phyloP scores from a whole-genome alignment of 2,113 vertebrate genomes.

The Halcyon senegalensis region DNA sequence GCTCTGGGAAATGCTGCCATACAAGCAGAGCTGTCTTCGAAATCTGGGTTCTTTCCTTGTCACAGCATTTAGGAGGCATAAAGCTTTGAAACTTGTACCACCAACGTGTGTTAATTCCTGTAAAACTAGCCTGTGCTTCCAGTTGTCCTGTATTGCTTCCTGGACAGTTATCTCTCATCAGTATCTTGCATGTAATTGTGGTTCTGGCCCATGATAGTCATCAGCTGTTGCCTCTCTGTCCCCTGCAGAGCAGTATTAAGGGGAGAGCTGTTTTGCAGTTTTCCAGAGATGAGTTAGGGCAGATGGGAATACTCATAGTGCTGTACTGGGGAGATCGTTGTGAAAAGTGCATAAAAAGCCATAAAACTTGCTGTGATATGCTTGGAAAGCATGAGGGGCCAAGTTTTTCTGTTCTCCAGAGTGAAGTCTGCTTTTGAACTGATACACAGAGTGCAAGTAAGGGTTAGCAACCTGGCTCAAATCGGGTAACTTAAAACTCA shows the following conservation, averaged over 20 bases:
- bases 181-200: neutral
- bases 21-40: neutral
- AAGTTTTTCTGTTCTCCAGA: neutral
- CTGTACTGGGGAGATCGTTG: neutral
- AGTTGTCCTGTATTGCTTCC: neutral
- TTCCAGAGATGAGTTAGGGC: neutral
- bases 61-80: neutral
- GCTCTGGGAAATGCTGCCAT: neutral
- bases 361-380: neutral
- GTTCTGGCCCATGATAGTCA: neutral
- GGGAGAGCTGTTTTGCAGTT: neutral
- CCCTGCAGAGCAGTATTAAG: neutral
- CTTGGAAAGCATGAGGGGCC: neutral
- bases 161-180: neutral
- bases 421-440: neutral
- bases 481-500: neutral
- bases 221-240: neutral
- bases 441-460: neutral
- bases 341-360: neutral
- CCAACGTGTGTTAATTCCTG: too few relatives aligned
- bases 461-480: neutral
- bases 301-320: neutral
- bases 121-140: neutral
- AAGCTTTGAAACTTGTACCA: neutral
- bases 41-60: neutral